Percentiles rank a stretch among this genome's conserved stretches.
Conservation (phyloP, 2,113 vertebrate species). For the Brienomyrus brachyistius region DNA sequence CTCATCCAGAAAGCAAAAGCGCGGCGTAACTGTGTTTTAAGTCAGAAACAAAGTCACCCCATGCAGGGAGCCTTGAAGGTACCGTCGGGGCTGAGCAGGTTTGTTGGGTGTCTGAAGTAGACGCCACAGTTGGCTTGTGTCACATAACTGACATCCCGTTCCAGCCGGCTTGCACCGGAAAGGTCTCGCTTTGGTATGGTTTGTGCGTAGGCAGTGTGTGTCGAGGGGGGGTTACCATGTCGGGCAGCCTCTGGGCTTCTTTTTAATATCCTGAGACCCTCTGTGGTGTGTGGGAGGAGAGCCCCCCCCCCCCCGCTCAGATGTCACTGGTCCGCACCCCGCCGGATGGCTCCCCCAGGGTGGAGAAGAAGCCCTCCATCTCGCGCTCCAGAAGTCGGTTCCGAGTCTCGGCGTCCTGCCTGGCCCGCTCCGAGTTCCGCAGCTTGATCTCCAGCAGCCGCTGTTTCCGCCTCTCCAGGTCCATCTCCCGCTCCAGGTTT, state of each 20-base stretch:
- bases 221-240: neutral
- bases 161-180: neutral
- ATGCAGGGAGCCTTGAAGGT: neutral
- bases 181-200: constrained; percentile 14
- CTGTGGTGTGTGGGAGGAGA: neutral
- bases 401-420: constrained; percentile 80
- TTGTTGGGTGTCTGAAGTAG: neutral
- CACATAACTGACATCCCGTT: neutral
- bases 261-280: neutral
- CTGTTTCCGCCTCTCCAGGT: constrained; percentile 78
- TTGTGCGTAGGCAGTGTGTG: neutral
- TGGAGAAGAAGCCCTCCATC: constrained; percentile 93
- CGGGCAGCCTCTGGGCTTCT: neutral
- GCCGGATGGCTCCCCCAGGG: constrained; percentile 74
- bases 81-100: neutral
- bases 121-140: neutral
- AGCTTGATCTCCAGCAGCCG: constrained; percentile 85
- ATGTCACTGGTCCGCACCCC: constrained; percentile 58
- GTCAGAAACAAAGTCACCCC: neutral
- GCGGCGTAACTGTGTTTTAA: neutral
- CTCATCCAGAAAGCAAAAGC: neutral
- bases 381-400: constrained; percentile 85
- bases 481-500: constrained; percentile 78
- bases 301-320: constrained; percentile 13
- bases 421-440: constrained; percentile 81